A percentile compares a stretch with the other conserved stretches of the same genome.
Evolutionary conservation across 53 echinoderm and acorn worm species (phyloP).

Genomic region (Holothuria scabra): DNA sequence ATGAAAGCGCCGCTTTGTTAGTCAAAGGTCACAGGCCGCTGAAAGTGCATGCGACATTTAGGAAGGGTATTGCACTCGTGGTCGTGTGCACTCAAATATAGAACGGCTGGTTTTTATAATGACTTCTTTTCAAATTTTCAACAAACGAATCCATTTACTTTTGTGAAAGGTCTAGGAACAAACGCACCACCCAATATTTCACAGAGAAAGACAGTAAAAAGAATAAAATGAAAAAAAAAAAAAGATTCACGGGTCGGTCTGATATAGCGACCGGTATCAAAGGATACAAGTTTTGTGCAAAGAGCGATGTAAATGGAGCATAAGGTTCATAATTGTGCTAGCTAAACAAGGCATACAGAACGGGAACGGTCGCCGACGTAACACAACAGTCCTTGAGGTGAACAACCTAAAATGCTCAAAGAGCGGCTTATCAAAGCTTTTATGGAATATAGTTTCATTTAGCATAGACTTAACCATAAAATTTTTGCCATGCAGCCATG

Average conservation of each 20-base stretch:
- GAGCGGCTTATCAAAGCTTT: conserved; percentile 31
- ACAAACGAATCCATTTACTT: too few relatives aligned
- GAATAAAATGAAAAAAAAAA: too few relatives aligned
- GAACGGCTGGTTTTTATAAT: background rate
- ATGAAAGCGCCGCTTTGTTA: too few relatives aligned
- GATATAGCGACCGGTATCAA: too few relatives aligned
- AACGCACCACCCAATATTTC: too few relatives aligned
- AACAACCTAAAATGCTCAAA: background rate
- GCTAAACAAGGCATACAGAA: conserved; percentile 17
- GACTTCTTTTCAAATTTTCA: conserved; percentile 7
- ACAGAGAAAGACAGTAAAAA: too few relatives aligned
- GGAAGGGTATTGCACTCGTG: conserved; percentile 23
- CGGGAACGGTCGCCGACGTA: background rate
- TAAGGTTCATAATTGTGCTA: conserved; percentile 24
- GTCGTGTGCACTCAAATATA: conserved; percentile 12
- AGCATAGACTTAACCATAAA: too few relatives aligned
- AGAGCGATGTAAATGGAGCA: conserved; percentile 6
- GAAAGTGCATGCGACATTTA: background rate
- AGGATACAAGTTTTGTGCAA: too few relatives aligned
- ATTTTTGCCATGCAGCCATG: background rate
- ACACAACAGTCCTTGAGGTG: conserved; percentile 9
- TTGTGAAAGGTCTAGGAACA: too few relatives aligned
- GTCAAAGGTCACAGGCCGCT: too few relatives aligned
- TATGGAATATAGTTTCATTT: too few relatives aligned
- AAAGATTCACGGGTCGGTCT: too few relatives aligned